Evolutionary conservation across 2,888 invertebrate genomes (phyloP).

Genomic region (Automeris io): DNA sequence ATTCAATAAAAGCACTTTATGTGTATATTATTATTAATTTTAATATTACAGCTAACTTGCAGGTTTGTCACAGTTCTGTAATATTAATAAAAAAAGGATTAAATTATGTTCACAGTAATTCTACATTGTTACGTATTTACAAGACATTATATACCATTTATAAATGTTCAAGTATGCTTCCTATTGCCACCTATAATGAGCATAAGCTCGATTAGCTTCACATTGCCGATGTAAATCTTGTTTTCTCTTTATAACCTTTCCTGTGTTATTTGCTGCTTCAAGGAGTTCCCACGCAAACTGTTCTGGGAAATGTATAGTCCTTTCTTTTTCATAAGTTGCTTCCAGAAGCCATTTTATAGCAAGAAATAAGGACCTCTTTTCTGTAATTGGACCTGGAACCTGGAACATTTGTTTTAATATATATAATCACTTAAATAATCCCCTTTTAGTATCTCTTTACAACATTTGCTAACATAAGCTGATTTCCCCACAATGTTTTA

Average conservation of each 20-base stretch:
- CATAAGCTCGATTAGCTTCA: slow-evolving; percentile 97
- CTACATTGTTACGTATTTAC: background rate
- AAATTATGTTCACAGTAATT: too few relatives aligned
- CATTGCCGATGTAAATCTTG: slow-evolving; percentile 95
- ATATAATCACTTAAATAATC: too few relatives aligned
- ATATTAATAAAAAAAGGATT: too few relatives aligned
- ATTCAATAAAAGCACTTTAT: too few relatives aligned
- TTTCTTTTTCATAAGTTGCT: slow-evolving; percentile 87
- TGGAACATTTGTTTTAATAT: too few relatives aligned
- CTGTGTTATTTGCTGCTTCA: slow-evolving; percentile 89
- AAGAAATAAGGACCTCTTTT: slow-evolving; percentile 84
- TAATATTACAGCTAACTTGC: background rate
- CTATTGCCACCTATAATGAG: slow-evolving; percentile 92
- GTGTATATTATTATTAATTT: too few relatives aligned
- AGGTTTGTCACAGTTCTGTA: background rate
- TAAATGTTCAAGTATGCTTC: background rate
- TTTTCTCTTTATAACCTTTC: slow-evolving; percentile 91
- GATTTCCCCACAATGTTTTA: too few relatives aligned
- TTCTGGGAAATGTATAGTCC: slow-evolving; percentile 81
- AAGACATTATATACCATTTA: background rate
- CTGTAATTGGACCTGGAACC: slow-evolving; percentile 94
- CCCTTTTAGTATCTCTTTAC: too few relatives aligned
- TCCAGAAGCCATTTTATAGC: slow-evolving; percentile 95
- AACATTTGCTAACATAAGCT: too few relatives aligned
- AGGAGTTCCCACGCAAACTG: slow-evolving; percentile 91